These are phyloP conservation scores for Otis tarda DNA, from an alignment of 2,113 vertebrate genomes.

Conservation along the genomic window DNA sequence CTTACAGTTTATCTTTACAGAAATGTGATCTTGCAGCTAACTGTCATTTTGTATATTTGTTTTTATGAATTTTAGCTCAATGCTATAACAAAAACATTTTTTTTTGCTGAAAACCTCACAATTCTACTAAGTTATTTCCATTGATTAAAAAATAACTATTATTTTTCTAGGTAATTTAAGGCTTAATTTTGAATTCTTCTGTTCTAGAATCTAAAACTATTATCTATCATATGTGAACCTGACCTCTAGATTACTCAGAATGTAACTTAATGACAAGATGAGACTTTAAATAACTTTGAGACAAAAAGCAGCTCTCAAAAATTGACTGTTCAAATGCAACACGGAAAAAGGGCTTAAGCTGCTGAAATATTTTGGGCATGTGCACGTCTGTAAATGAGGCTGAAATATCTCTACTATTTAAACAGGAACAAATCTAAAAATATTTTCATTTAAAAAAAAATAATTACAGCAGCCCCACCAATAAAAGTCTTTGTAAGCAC, in stretches of 20 bases:
- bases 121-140: neutral
- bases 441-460: neutral
- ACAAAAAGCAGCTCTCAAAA: conserved; percentile 5
- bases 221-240: neutral
- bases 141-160: neutral
- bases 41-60: conserved; percentile 6
- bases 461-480: neutral
- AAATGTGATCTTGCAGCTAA: conserved; percentile 25
- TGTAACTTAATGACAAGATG: neutral
- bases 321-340: neutral
- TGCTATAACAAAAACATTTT: neutral
- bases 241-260: neutral
- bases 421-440: neutral
- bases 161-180: neutral
- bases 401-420: conserved; percentile 36
- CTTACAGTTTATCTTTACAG: conserved; percentile 32
- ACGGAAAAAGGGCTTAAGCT: neutral
- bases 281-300: conserved; percentile 36
- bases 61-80: neutral
- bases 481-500: neutral
- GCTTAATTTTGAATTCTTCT: neutral
- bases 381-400: conserved; percentile 36
- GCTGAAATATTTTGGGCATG: conserved; percentile 35
- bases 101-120: neutral
- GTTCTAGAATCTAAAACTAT: conserved; percentile 1